Conservation (phyloP, 2,888 invertebrate species). For the Phorcus lineatus region DNA sequence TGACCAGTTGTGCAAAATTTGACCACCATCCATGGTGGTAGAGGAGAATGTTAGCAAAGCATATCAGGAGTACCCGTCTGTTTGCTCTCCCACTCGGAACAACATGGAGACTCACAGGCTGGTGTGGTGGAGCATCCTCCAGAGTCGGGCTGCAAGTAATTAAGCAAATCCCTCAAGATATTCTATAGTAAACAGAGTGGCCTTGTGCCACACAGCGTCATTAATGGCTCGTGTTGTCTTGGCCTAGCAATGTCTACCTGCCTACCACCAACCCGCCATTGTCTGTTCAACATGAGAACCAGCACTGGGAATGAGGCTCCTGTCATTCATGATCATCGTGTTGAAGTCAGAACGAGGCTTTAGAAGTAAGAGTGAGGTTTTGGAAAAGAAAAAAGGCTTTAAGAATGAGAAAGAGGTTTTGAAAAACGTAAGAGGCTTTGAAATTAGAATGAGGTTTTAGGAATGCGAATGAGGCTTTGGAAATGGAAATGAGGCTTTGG, state of each 20-base stretch:
- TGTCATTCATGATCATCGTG: too few species aligned
- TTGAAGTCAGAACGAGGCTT: too few species aligned
- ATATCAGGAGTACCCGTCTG: neutral
- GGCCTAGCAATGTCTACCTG: neutral
- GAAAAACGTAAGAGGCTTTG: too few species aligned
- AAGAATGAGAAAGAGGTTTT: too few species aligned
- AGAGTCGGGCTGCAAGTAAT: neutral
- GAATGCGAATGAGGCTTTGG: too few species aligned
- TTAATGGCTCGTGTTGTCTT: neutral
- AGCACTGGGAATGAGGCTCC: neutral
- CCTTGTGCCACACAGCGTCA: neutral
- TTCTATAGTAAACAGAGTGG: slow-evolving; percentile 10
- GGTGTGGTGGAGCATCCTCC: neutral
- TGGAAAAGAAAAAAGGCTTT: too few species aligned
- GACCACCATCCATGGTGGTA: too few species aligned
- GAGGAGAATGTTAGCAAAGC: neutral
- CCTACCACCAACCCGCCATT: neutral
- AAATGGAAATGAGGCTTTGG: too few species aligned
- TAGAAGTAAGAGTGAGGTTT: too few species aligned
- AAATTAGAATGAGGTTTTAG: too few species aligned
- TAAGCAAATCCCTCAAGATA: slow-evolving; percentile 23
- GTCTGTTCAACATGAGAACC: neutral
- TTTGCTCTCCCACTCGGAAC: neutral
- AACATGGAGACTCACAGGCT: neutral
- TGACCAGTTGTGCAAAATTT: too few species aligned